Evolutionary conservation across 1,140 invertebrate genomes (phyloP).

Genomic region (Caligus rogercresseyi): DNA sequence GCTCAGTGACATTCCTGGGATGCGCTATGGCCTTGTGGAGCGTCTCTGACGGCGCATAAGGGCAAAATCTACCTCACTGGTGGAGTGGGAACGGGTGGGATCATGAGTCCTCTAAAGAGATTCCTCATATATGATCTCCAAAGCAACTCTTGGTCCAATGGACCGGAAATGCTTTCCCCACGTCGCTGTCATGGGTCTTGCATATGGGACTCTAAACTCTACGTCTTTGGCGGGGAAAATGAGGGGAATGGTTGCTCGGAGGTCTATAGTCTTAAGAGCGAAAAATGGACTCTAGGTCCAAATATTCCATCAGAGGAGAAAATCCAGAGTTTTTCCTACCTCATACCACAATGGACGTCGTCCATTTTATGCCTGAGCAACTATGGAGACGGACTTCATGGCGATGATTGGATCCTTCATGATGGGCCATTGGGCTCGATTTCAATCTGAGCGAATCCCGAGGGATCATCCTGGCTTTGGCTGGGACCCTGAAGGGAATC

Average conservation of each 20-base stretch:
- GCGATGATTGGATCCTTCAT: not conserved
- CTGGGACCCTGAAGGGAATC: not conserved
- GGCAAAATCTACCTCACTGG: slow-evolving; percentile 4
- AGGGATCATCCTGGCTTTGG: slow-evolving; percentile 4
- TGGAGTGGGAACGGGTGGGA: slow-evolving; percentile 3
- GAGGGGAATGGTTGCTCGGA: not conserved
- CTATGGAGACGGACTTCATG: not conserved
- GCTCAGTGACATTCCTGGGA: slow-evolving; percentile 1
- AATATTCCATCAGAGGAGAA: not conserved
- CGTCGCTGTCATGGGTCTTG: not conserved
- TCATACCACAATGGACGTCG: no score
- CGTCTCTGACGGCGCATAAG: not conserved
- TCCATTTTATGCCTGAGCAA: not conserved
- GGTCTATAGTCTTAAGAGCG: not conserved
- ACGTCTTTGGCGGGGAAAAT: not conserved
- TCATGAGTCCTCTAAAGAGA: not conserved
- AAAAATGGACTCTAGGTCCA: not conserved
- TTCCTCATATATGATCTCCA: not conserved
- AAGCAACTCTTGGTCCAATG: slow-evolving; percentile 1
- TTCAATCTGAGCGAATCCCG: not conserved
- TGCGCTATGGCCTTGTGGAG: slow-evolving; percentile 12
- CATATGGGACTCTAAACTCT: not conserved
- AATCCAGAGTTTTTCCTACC: not conserved
- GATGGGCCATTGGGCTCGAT: not conserved
- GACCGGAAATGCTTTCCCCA: not conserved